Conservation (phyloP, 2,113 vertebrate species). For the Cottus gobio region DNA sequence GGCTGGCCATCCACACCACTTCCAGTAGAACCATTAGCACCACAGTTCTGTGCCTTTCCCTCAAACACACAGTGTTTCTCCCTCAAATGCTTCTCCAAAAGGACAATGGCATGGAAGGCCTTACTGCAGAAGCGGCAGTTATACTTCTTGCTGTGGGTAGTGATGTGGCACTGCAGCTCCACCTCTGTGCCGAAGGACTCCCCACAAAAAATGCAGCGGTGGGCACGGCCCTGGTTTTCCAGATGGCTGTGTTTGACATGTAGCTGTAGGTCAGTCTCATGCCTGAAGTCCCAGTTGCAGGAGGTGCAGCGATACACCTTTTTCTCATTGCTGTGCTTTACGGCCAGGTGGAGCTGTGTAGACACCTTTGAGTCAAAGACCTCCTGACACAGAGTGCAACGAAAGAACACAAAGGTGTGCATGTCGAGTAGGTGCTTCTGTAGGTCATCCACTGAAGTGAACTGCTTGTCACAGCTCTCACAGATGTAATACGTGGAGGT, state of each 20-base stretch:
- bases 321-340: slow-evolving; percentile 98
- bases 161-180: slow-evolving; percentile 98
- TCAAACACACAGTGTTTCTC: slow-evolving; percentile 97
- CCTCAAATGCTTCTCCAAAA: slow-evolving; percentile 95
- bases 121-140: slow-evolving; percentile 99
- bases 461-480: slow-evolving; percentile 99
- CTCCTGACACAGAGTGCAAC: slow-evolving; percentile 97
- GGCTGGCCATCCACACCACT: slow-evolving; percentile 83
- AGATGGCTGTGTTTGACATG: slow-evolving; percentile 98
- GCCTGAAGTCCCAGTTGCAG: slow-evolving; percentile 99
- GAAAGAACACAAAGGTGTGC: slow-evolving; percentile 99
- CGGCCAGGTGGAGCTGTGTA: slow-evolving; percentile 96
- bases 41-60: slow-evolving; percentile 92
- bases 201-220: slow-evolving; percentile 97
- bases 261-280: slow-evolving; percentile 94
- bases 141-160: slow-evolving; percentile 98
- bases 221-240: slow-evolving; percentile 93
- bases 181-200: slow-evolving; percentile 99
- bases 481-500: slow-evolving; percentile 98
- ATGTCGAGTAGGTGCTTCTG: slow-evolving; percentile 98
- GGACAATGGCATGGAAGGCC: slow-evolving; percentile 95
- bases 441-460: slow-evolving; percentile 97
- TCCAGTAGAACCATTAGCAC: slow-evolving; percentile 88
- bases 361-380: slow-evolving; percentile 99
- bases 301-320: slow-evolving; percentile 97